Conservation (phyloP, 2,888 invertebrate genomes). For the Chaitophorus viminalis region DNA sequence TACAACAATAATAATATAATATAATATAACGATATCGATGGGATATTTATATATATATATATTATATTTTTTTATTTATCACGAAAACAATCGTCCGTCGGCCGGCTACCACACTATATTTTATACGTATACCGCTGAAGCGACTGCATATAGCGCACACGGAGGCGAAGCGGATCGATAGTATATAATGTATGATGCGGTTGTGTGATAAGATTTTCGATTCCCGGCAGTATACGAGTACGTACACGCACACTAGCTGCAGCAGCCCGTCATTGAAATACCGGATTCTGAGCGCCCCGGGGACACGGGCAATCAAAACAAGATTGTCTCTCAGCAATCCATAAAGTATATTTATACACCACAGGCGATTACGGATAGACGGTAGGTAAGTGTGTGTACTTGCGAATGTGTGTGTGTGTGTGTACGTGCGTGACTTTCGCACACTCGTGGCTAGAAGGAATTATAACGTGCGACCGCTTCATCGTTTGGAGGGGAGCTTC, state of each 20-base stretch:
- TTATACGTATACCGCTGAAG: not conserved
- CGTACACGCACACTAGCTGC: too few species aligned
- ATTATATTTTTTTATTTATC: constrained; percentile 10
- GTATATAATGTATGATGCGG: constrained; percentile 1
- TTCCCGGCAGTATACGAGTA: too few species aligned
- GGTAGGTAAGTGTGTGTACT: too few species aligned
- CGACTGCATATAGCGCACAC: not conserved
- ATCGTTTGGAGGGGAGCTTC: not conserved
- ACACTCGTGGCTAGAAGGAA: not conserved
- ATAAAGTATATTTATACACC: not conserved
- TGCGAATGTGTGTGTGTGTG: not conserved
- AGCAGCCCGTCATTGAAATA: constrained; percentile 14
- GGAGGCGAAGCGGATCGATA: not conserved
- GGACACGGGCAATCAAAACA: constrained; percentile 35
- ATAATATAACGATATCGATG: too few species aligned
- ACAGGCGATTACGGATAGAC: constrained; percentile 11
- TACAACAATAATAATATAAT: too few species aligned
- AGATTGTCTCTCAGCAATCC: constrained; percentile 34
- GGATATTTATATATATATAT: too few species aligned
- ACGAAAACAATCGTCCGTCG: constrained; percentile 20
- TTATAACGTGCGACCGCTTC: not conserved
- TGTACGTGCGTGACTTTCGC: not conserved
- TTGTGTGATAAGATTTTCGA: constrained; percentile 16
- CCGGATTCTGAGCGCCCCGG: constrained; percentile 39
- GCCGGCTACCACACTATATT: not conserved